Evolutionary conservation across 2,888 invertebrate species (phyloP).

Genomic region (Leucophenga maculata): DNA sequence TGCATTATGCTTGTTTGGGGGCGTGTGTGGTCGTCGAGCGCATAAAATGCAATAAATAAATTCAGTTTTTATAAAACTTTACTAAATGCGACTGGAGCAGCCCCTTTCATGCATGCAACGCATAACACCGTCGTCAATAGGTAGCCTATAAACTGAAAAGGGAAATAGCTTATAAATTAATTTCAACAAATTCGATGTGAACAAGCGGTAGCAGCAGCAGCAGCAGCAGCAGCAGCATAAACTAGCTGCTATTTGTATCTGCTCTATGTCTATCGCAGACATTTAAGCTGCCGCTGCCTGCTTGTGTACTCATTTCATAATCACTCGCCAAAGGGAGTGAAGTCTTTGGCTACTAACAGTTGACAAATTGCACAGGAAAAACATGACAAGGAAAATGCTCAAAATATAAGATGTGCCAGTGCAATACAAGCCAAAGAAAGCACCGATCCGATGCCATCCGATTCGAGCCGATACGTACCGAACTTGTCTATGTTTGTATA

Average conservation of each 20-base stretch:
- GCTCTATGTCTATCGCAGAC: not conserved
- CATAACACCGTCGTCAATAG: conserved; percentile 40
- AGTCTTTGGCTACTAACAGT: conserved; percentile 34
- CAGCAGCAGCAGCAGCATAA: too few relatives aligned
- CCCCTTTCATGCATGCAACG: not conserved
- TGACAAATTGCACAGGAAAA: conserved; percentile 70
- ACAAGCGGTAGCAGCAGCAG: too few relatives aligned
- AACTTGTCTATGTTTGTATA: not conserved
- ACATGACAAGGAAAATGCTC: conserved; percentile 66
- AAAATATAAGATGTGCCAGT: conserved; percentile 3
- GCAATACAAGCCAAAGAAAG: not conserved
- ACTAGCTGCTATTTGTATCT: not conserved
- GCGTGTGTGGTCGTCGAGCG: conserved; percentile 35
- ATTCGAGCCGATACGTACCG: conserved; percentile 7
- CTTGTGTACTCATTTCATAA: not conserved
- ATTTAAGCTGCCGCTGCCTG: not conserved
- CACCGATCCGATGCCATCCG: too few relatives aligned
- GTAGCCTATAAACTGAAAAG: conserved; percentile 36
- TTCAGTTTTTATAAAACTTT: conserved; percentile 44
- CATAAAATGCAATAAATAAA: conserved; percentile 56
- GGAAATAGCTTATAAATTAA: conserved; percentile 61
- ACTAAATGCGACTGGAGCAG: conserved; percentile 1
- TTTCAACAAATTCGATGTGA: conserved; percentile 58
- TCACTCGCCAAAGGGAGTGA: conserved; percentile 11
- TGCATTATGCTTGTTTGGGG: not conserved